Percentiles rank a stretch among this genome's conserved stretches.
These are phyloP conservation scores for Notechis scutatus DNA, from an alignment of 2,113 vertebrate species.

Conservation along the genomic window DNA sequence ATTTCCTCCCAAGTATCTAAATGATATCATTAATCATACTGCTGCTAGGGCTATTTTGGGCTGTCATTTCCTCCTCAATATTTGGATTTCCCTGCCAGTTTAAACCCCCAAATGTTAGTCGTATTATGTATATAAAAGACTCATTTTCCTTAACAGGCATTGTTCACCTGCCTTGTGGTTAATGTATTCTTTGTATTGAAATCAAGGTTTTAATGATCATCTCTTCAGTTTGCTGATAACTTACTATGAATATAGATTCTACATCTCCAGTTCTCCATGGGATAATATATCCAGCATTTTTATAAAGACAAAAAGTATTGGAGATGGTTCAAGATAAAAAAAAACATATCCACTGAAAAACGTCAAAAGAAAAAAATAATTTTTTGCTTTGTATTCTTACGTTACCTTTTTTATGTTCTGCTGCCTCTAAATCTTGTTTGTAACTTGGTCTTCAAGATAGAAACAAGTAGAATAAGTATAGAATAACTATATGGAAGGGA, in stretches of 20 bases:
- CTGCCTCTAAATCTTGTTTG: background rate
- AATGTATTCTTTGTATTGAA: background rate
- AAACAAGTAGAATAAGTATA: no score
- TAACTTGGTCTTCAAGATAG: background rate
- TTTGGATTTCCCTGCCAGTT: background rate
- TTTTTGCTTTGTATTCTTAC: background rate
- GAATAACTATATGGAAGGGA: no score
- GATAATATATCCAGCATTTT: conserved; percentile 19
- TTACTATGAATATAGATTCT: background rate
- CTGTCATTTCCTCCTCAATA: background rate
- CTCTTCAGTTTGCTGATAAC: background rate
- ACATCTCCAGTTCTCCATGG: rapidly evolving
- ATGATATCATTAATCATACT: background rate
- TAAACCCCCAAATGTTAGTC: background rate
- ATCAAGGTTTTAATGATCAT: background rate
- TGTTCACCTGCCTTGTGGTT: background rate
- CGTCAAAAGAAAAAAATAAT: background rate
- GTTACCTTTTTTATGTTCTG: background rate
- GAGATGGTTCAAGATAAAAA: conserved; percentile 11
- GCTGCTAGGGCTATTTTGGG: no score
- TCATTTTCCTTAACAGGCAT: background rate
- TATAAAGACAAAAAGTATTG: conserved; percentile 4
- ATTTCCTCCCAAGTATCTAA: background rate
- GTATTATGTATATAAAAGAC: background rate
- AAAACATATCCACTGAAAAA: background rate